phyloP scores from a whole-genome alignment of 37 sponge, comb jelly and placozoan genomes.

The Halisarca cf. caerulea region DNA sequence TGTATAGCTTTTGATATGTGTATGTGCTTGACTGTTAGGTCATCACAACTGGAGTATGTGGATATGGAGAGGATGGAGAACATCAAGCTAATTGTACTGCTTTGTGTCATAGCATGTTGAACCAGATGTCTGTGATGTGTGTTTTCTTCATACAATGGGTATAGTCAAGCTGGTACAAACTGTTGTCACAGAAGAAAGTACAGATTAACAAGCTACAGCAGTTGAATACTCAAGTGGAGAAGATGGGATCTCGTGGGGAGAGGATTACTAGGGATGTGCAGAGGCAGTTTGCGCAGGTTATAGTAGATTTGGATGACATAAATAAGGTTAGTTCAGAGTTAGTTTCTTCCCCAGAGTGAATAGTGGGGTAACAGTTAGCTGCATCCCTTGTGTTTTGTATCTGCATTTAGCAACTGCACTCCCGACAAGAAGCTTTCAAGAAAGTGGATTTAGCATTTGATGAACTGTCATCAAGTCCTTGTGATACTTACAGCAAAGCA shows the following conservation, averaged over 20 bases:
- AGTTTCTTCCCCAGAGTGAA: too few relatives aligned
- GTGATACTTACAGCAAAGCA: neutral
- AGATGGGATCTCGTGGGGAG: constrained; percentile 52
- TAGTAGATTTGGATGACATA: constrained; percentile 74
- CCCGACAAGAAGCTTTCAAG: constrained; percentile 48
- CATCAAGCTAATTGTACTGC: neutral
- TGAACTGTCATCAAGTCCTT: neutral
- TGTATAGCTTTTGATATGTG: neutral
- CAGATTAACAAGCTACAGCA: constrained; percentile 38
- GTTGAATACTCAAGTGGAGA: constrained; percentile 73
- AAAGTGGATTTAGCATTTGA: constrained; percentile 24
- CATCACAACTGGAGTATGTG: neutral
- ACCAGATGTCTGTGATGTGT: too few relatives aligned
- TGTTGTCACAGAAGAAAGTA: constrained; percentile 56
- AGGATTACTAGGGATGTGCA: constrained; percentile 46
- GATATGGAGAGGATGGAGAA: constrained; percentile 1
- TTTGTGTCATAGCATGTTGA: too few relatives aligned
- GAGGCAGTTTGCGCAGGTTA: constrained; percentile 53
- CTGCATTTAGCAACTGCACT: constrained; percentile 53
- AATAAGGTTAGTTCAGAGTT: constrained; percentile 67
- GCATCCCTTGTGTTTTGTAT: neutral
- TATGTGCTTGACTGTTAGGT: neutral
- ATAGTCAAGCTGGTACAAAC: neutral
- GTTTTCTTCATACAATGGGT: neutral
- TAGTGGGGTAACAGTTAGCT: too few relatives aligned